Evolutionary conservation across 2,888 invertebrate genomes (phyloP).

Genomic region (Auanema sp.): DNA sequence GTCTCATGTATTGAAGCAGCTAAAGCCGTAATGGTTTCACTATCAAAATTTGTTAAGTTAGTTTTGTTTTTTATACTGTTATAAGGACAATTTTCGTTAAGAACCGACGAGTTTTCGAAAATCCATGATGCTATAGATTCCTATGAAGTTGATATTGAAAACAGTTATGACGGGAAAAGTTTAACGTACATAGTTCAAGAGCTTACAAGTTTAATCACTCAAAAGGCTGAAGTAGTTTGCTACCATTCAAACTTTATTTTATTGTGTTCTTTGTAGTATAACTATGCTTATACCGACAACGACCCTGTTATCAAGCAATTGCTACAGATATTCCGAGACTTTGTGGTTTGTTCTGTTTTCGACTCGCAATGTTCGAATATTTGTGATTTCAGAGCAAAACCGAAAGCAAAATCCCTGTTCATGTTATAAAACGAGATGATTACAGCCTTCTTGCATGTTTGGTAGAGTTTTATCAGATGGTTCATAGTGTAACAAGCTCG

Average conservation of each 20-base stretch:
- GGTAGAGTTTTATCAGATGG: slow-evolving; percentile 27
- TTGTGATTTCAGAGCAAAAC: slow-evolving; percentile 28
- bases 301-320: slow-evolving; percentile 14
- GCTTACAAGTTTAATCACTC: slow-evolving; percentile 32
- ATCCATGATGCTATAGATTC: slow-evolving; percentile 7
- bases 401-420: slow-evolving; percentile 25
- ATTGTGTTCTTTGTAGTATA: not conserved
- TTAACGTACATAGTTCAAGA: slow-evolving; percentile 13
- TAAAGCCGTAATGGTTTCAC: slow-evolving; percentile 15
- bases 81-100: slow-evolving; percentile 4
- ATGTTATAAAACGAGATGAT: slow-evolving; percentile 24
- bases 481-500: not conserved
- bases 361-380: not conserved
- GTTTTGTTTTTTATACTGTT: not conserved
- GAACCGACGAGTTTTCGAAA: slow-evolving; percentile 16
- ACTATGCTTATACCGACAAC: slow-evolving; percentile 18
- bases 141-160: slow-evolving; percentile 31
- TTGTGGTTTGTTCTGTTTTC: slow-evolving; percentile 6
- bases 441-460: slow-evolving; percentile 26
- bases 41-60: slow-evolving; percentile 31
- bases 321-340: not conserved
- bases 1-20: slow-evolving; percentile 28
- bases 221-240: slow-evolving; percentile 33
- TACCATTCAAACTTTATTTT: not conserved
- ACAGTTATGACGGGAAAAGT: slow-evolving; percentile 29